Base-by-base conservation (phyloP, 2,888 invertebrate genomes). In the Catocala fraxini region DNA sequence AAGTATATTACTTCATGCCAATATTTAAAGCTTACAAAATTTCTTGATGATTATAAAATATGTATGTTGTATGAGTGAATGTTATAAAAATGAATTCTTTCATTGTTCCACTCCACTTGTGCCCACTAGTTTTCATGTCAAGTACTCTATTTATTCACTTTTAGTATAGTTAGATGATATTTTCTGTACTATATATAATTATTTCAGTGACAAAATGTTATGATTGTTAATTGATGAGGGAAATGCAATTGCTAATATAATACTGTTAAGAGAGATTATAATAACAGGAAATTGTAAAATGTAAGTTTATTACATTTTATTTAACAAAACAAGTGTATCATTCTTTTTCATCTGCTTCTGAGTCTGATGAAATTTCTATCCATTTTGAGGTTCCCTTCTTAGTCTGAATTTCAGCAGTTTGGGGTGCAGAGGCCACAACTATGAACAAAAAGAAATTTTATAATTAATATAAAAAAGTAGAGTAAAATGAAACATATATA, bases 351-450 rank as follows among this genome's bases (percentile, higher is more conserved):
- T 88, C 84, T 69, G 84, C 93, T 43, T 91, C 93, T 4, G 94
- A 94, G 62, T 90, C 94, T 63, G 94, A 94, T 68, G 94, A 93
- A 70, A 94, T 85, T 79, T 94, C 94, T 77, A 94, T 91, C 94
- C 94, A 94, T 60, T 84, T 77, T 54, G 92, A 89, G 41, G 83
- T 77, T 51, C 85, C 87, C 68, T 87, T 83, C 68, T 89, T 90
- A 5, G 81, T 73, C 52, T 87, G 81, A 13, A 90, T 81, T 82
- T 93, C 93, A 54, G 90, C 93, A 54, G 91, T 91, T 61, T 89
- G 85, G 11, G 89, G 87, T 57, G 85, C 68, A 45, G 90, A 85
- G 63, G 89, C 81, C 33, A 91, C 82, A 73, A 94, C 94, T 94
- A 88, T 57, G 87, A 90, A 70, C 47, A 71, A 73, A 63, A 61